These are phyloP conservation scores for Dromaius novaehollandiae DNA, from an alignment of 2,113 vertebrate species.

Conservation along the genomic window DNA sequence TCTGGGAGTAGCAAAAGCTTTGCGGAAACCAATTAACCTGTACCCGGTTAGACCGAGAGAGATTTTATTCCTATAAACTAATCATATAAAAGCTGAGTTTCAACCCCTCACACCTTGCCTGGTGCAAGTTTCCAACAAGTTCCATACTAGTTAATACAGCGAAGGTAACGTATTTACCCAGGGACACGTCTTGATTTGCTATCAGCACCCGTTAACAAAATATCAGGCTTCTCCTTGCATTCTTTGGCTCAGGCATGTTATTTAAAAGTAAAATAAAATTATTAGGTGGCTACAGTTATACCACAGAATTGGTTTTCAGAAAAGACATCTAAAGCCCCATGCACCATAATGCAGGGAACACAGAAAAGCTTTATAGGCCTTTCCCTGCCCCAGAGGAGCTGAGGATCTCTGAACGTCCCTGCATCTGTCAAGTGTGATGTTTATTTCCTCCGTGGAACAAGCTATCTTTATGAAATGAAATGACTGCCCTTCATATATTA, in stretches of 20 bases:
- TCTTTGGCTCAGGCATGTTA: neutral
- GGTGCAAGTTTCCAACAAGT: neutral
- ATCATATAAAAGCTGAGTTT: neutral
- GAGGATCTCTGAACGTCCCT: constrained; percentile 69
- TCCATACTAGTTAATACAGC: neutral
- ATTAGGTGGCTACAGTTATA: constrained; percentile 56
- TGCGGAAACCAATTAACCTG: neutral
- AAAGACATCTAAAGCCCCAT: constrained; percentile 23
- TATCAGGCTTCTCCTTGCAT: neutral
- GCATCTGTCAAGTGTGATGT: constrained; percentile 75
- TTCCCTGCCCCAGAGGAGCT: constrained; percentile 10
- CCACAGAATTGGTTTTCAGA: constrained; percentile 45
- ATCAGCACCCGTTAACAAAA: neutral
- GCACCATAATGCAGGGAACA: constrained; percentile 47
- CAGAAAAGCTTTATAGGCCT: constrained; percentile 55
- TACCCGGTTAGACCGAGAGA: neutral
- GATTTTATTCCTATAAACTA: neutral
- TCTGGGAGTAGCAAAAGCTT: neutral
- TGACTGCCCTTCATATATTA: constrained; percentile 77
- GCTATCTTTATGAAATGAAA: constrained; percentile 80
- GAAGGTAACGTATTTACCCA: neutral
- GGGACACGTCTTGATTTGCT: neutral
- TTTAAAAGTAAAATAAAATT: constrained; percentile 47
- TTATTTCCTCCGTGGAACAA: constrained; percentile 71
- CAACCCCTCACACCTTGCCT: neutral